A percentile compares a stretch with the other conserved stretches of the same genome.
phyloP scores from a whole-genome alignment of 2,797 vertebrate genomes.

The Mallotus villosus region DNA sequence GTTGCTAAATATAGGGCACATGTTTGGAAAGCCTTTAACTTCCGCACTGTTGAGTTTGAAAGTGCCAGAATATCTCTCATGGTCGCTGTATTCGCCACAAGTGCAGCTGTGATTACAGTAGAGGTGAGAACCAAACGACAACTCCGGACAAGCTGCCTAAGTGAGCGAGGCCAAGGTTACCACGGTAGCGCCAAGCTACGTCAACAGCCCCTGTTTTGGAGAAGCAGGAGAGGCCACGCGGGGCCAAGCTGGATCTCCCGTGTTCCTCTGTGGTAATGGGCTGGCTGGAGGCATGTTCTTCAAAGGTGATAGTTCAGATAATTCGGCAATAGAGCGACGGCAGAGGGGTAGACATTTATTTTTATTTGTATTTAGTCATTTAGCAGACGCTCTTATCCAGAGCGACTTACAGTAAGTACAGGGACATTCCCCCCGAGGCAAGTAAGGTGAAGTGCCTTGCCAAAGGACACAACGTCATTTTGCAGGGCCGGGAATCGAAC shows the following conservation, averaged over 20 bases:
- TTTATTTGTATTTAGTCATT: too few relatives aligned
- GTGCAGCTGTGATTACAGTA: neutral
- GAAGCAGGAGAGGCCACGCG: neutral
- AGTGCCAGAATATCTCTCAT: too few relatives aligned
- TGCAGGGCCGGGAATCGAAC: too few relatives aligned
- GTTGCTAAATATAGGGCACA: conserved; percentile 36
- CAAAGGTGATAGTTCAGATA: conserved; percentile 27
- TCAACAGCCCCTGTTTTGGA: too few relatives aligned
- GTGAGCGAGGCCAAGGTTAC: neutral
- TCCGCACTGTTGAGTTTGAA: neutral
- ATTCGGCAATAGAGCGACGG: conserved; percentile 24
- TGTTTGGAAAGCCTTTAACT: neutral
- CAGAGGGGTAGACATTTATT: too few relatives aligned
- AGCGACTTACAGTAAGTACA: too few relatives aligned
- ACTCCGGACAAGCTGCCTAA: neutral
- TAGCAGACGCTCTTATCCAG: too few relatives aligned
- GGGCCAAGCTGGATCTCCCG: neutral
- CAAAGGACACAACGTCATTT: too few relatives aligned
- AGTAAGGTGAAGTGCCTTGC: too few relatives aligned
- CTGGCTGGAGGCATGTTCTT: neutral
- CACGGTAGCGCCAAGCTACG: too few relatives aligned
- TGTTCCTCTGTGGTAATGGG: neutral
- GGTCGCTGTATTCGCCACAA: neutral
- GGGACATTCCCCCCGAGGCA: too few relatives aligned
- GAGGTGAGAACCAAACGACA: neutral